Evolutionary conservation across 1,140 invertebrate genomes (phyloP).

Genomic region (Hyphantria cunea): DNA sequence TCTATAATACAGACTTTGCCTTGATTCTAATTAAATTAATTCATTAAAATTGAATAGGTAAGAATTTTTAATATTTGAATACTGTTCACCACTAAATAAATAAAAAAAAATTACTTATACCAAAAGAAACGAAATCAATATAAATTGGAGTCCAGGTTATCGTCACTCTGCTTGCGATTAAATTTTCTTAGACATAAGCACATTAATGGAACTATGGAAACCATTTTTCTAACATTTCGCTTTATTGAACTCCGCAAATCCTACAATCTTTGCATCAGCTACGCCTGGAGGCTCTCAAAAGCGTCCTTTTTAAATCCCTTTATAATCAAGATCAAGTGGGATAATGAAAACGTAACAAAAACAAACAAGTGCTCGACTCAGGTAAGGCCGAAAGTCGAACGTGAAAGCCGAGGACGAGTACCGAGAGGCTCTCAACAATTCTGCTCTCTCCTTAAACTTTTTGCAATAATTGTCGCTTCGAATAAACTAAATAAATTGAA

Average conservation of each 20-base stretch:
- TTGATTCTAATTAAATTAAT: too few relatives aligned
- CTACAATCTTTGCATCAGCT: neutral
- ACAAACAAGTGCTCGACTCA: conserved; percentile 2
- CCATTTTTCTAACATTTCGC: too few relatives aligned
- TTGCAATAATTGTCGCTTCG: conserved; percentile 2
- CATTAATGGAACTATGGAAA: too few relatives aligned
- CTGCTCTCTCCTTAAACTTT: neutral
- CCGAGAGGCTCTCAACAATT: conserved; percentile 2
- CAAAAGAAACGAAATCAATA: too few relatives aligned
- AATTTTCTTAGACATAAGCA: too few relatives aligned
- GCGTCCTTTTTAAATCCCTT: conserved; percentile 2
- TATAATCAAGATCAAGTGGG: conserved; percentile 8
- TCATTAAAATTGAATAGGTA: too few relatives aligned
- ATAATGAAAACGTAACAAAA: conserved; percentile 5
- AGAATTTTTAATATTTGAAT: too few relatives aligned
- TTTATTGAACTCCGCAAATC: neutral
- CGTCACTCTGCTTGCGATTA: too few relatives aligned
- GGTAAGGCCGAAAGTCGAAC: conserved; percentile 3
- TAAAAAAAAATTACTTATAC: too few relatives aligned
- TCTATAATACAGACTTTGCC: too few relatives aligned
- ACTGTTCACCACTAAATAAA: too few relatives aligned
- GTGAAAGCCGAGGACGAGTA: neutral
- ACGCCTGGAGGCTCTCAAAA: neutral
- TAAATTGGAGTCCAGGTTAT: too few relatives aligned
- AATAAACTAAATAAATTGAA: conserved; percentile 7